Evolutionary conservation across 2,888 invertebrate species (phyloP).

Genomic region (Autographa pulchrina): DNA sequence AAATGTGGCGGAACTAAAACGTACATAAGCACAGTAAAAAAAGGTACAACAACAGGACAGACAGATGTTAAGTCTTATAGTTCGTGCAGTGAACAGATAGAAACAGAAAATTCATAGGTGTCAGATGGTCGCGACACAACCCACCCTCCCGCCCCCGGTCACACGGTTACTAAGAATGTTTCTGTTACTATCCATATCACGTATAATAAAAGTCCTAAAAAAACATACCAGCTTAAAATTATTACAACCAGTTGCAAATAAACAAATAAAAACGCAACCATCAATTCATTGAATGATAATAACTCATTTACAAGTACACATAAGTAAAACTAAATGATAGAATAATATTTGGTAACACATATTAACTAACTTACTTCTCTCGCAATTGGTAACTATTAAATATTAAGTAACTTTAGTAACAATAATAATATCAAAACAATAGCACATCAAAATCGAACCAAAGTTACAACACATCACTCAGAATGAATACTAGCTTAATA

Average conservation of each 20-base stretch:
- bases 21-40: slow-evolving; percentile 19
- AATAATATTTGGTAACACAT: slow-evolving; percentile 65
- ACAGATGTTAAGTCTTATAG: slow-evolving; percentile 14
- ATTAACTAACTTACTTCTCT: slow-evolving; percentile 37
- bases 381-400: slow-evolving; percentile 56
- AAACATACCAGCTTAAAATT: slow-evolving; percentile 9
- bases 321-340: slow-evolving; percentile 46
- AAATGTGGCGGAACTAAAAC: slow-evolving; percentile 9
- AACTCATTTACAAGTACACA: slow-evolving; percentile 24
- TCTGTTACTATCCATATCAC: neutral
- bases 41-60: slow-evolving; percentile 20
- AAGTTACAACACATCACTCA: slow-evolving; percentile 12
- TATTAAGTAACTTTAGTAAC: slow-evolving; percentile 34
- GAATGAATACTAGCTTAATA: neutral
- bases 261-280: slow-evolving; percentile 40
- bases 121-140: neutral
- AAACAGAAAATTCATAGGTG: neutral
- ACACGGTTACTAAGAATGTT: neutral
- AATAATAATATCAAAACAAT: slow-evolving; percentile 41
- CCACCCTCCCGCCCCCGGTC: neutral
- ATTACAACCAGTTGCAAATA: slow-evolving; percentile 10
- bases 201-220: slow-evolving; percentile 13
- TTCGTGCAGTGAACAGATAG: slow-evolving; percentile 14
- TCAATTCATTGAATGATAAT: slow-evolving; percentile 16
- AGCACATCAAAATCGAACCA: slow-evolving; percentile 23